Percentiles rank a stretch among this genome's conserved stretches.
phyloP scores from a whole-genome alignment of 2,113 vertebrate species.

The Puma concolor region DNA sequence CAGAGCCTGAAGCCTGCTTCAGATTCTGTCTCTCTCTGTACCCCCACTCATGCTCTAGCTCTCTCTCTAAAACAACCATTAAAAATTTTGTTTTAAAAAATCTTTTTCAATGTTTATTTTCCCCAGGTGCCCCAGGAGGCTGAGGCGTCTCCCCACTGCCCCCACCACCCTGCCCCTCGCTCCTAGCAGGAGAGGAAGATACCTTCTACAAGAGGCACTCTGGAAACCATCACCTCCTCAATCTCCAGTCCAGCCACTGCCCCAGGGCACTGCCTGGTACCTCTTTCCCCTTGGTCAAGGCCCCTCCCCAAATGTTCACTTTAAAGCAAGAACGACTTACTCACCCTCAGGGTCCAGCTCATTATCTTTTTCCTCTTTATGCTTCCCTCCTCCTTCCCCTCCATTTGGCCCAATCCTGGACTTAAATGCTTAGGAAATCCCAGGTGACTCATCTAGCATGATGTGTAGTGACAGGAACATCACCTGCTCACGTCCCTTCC shows the following conservation, averaged over 20 bases:
- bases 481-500: constrained; percentile 49
- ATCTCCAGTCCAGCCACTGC: neutral
- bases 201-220: fast-evolving
- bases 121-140: too few species aligned
- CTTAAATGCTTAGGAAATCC: constrained; percentile 56
- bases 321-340: neutral
- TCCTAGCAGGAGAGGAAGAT: neutral
- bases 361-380: neutral
- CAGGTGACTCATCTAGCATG: constrained; percentile 50
- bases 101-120: too few species aligned
- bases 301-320: neutral
- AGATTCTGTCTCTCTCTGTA: too few species aligned
- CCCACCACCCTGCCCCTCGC: fast-evolving
- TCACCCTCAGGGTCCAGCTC: neutral
- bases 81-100: too few species aligned
- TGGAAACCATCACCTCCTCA: neutral
- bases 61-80: too few species aligned
- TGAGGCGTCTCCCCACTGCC: neutral
- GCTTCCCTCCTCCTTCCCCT: neutral
- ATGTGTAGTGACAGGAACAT: neutral
- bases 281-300: neutral
- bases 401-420: neutral
- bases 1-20: too few species aligned
- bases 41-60: too few species aligned
- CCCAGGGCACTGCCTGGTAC: neutral